Evolutionary conservation across 2,888 invertebrate genomes (phyloP), one percentile per base, ranked within the genome.

Genomic region (Sussaba pulchella): DNA sequence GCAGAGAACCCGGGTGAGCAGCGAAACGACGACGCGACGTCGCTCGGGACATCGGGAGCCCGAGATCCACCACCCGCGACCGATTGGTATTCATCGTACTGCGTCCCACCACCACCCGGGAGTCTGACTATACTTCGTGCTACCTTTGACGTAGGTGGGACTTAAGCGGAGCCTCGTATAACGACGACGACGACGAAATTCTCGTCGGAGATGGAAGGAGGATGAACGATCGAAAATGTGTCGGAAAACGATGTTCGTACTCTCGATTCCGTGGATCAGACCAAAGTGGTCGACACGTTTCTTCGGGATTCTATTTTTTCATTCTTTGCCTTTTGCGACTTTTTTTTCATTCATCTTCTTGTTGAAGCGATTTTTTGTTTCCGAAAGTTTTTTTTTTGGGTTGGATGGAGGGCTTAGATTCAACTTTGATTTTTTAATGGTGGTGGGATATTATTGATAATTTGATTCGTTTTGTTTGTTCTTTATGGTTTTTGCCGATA

Each of bases 51-150:
- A 72, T 75, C 66, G 75, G n/a, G n/a, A 72, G 76, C 45, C 69
- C 50, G 19, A 75, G 14, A 75, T 26, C 70, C 67, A 59, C 67
- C 69, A 57, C 67, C 67, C 63, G 63, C 57, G 64, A 76, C 61
- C 77, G 50, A 81, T 81, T 81, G 81, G 77, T 81, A 81, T 81
- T 77, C 81, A 81, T 81, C 77, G 81, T 57, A 77, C 73, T 70
- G 59, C 70, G 73, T 39, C 47, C 73, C 36, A n/a, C n/a, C n/a
- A n/a, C n/a, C n/a, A n/a, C n/a, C n/a, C n/a, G n/a, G n/a, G n/a
- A n/a, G n/a, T n/a, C 61, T 61, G 67, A 64, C 50, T 69, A 64
- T 76, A 64, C 24, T 72, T 81, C 70, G 73, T 70, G 67, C 64
- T 39, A 26, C 73, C 77, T 41, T 50, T 69, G 17, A n/a, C 59